Conservation (phyloP, 2,888 invertebrate species). For the Ischnura elegans region DNA sequence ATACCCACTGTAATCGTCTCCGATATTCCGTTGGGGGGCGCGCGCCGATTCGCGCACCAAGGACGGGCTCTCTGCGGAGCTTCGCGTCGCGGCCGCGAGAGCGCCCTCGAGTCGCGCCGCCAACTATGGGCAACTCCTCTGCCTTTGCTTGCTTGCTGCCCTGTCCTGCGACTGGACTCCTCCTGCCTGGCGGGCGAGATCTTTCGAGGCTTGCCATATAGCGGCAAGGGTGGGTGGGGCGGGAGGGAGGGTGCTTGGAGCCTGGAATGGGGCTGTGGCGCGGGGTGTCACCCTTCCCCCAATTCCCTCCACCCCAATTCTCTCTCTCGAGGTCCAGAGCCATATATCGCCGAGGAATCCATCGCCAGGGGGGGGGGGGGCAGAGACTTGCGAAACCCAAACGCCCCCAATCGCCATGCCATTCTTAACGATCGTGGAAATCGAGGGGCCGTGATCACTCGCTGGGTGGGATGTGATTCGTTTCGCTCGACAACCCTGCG, state of each 20-base stretch:
- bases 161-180: too few species aligned
- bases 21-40: background rate
- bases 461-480: background rate
- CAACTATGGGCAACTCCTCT: constrained; percentile 38
- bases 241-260: background rate
- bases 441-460: background rate
- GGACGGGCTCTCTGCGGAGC: constrained; percentile 22
- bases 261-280: background rate
- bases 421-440: background rate
- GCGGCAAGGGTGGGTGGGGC: constrained; percentile 28
- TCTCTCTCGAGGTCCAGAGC: background rate
- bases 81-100: constrained; percentile 36
- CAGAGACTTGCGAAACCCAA: background rate
- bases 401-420: background rate
- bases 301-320: background rate
- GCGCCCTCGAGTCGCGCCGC: background rate
- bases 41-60: background rate
- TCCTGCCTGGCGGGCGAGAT: background rate
- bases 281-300: background rate
- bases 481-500: background rate
- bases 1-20: background rate
- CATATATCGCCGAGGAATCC: background rate
- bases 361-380: background rate
- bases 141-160: background rate
- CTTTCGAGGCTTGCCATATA: constrained; percentile 46